These are phyloP conservation scores for Hypotaenidia okinawae DNA, from an alignment of 2,797 vertebrate genomes.

Conservation along the genomic window DNA sequence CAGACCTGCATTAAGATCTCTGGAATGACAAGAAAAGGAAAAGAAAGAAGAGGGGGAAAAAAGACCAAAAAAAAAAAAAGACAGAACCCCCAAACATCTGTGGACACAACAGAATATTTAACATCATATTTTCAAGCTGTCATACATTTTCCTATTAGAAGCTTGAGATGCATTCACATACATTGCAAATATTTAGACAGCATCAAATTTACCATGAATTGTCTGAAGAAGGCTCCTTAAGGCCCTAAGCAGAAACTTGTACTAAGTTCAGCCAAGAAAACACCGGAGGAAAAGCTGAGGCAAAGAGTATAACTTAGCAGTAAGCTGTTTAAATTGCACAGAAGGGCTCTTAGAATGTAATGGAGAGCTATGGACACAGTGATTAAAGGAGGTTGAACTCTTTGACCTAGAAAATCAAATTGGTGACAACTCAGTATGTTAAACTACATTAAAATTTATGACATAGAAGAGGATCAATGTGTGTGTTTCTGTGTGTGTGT, in stretches of 20 bases:
- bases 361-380: slow-evolving; percentile 43
- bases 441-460: slow-evolving; percentile 73
- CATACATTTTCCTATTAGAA: not conserved
- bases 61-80: accelerated
- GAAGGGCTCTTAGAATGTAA: slow-evolving; percentile 11
- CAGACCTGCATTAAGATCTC: not conserved
- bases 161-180: not conserved
- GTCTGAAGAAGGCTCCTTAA: not conserved
- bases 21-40: not conserved
- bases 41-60: too few relatives aligned
- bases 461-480: slow-evolving; percentile 51
- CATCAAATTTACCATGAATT: not conserved
- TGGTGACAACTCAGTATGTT: slow-evolving; percentile 58
- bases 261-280: not conserved
- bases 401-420: slow-evolving; percentile 64
- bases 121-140: not conserved
- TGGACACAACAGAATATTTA: not conserved
- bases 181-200: not conserved
- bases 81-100: not conserved
- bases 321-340: not conserved
- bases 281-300: not conserved
- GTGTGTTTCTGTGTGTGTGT: not conserved
- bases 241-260: not conserved
- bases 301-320: not conserved
- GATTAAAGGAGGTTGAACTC: slow-evolving; percentile 67